Evolutionary conservation across 2,888 invertebrate species (phyloP), one percentile per base, ranked within the genome.

Genomic region (Chaitophorus viminalis): DNA sequence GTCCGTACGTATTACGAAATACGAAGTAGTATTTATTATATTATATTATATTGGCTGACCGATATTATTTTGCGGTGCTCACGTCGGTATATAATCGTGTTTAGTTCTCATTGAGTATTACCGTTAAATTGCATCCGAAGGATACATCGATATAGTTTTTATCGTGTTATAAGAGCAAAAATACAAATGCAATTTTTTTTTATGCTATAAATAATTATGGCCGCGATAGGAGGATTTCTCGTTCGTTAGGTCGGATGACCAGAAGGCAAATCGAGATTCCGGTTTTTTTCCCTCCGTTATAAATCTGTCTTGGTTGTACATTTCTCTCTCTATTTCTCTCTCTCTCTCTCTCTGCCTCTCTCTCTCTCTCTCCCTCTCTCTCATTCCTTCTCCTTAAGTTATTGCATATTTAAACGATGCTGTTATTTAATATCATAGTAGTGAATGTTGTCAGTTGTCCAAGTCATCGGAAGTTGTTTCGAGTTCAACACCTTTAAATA

Each of bases 251-350:
- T 17, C 70, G 52, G 70, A 78, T 52, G 70, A 39, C 78, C 70
- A 31, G 70, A 39, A 68, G 78, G 78, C 78, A 70, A 86, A 75
- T 72, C 36, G 60, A 75, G 60, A 83, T 83, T 86, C 86, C 86
- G 86, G 86, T 86, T 78, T 78, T 75, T 77, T 78, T 54, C 52
- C 52, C 11, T 31, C 78, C 52, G 85, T 85, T 70, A 78, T 70
- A 78, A 85, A 70, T 70, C 68, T 33, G 77, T 77, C 78, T 52
- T 14, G 52, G 77, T 78, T 31, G 39, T 33, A 76, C 70, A 60
- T 54, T 36, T 82, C 60, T 72, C 46, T 39, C 36, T 74, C n/a
- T n/a, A n/a, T n/a, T n/a, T 52, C 25, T 81, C 33, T 70, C n/a
- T 72, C 3, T 54, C 18, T 46, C 11, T 46, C 14, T 65, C 33